These are phyloP conservation scores for Platycnemis pennipes DNA, from an alignment of 2,888 invertebrate species.

Conservation along the genomic window DNA sequence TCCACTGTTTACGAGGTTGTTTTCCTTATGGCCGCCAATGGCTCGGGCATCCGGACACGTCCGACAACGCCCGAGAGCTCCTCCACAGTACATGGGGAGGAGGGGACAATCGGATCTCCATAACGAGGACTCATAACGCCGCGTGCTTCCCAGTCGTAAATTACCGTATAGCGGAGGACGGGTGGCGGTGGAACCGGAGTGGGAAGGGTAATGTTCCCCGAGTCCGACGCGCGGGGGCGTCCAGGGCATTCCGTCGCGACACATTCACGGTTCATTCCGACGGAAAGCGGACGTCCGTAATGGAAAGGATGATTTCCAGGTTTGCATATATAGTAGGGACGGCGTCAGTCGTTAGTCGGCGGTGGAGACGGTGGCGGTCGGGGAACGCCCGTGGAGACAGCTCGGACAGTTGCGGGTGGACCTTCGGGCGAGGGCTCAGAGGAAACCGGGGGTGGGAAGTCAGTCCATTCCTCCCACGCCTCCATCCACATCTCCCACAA, in stretches of 20 bases:
- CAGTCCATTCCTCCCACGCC: neutral
- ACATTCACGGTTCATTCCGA: constrained; percentile 5
- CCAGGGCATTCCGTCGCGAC: neutral
- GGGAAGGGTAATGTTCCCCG: neutral
- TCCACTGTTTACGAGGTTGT: neutral
- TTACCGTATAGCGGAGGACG: constrained; percentile 7
- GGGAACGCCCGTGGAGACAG: constrained; percentile 30
- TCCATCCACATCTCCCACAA: no score
- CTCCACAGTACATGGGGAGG: no score
- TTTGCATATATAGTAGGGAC: neutral
- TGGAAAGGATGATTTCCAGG: constrained; percentile 57
- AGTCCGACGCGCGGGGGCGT: neutral
- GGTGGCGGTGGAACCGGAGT: neutral
- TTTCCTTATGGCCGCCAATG: constrained; percentile 32
- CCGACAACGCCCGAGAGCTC: neutral
- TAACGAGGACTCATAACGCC: constrained; percentile 21
- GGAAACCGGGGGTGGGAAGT: neutral
- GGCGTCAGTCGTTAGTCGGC: neutral
- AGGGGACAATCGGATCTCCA: constrained; percentile 39
- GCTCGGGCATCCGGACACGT: neutral
- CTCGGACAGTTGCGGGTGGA: constrained; percentile 24
- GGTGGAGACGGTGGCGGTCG: neutral
- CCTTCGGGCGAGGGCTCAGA: neutral
- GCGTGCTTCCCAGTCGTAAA: neutral
- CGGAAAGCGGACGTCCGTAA: constrained; percentile 9